These are phyloP conservation scores for Smittia sp. DNA, from an alignment of 2,888 invertebrate genomes.

Conservation along the genomic window DNA sequence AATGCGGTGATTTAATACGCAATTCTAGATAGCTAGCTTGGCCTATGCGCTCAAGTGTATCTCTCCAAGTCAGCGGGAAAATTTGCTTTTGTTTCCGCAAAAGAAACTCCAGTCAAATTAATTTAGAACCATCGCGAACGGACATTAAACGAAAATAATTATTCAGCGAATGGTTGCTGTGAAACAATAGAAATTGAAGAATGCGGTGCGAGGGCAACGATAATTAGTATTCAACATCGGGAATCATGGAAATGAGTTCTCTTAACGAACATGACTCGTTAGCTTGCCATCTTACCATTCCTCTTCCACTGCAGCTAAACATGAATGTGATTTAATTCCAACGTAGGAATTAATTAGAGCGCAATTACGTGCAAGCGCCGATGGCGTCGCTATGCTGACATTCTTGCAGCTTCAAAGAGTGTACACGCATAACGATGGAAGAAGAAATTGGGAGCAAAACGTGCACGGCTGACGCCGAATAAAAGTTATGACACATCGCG, in stretches of 20 bases:
- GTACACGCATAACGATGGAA: too few relatives aligned
- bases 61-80: too few relatives aligned
- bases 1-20: conserved; percentile 30
- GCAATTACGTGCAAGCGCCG: too few relatives aligned
- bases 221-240: conserved; percentile 31
- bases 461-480: background rate
- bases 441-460: background rate
- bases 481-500: conserved; percentile 1
- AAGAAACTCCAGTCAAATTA: too few relatives aligned
- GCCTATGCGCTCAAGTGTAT: conserved; percentile 11
- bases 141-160: conserved; percentile 2
- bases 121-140: background rate
- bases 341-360: too few relatives aligned
- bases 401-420: background rate
- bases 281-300: background rate
- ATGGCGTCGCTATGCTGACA: background rate
- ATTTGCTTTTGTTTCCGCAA: too few relatives aligned
- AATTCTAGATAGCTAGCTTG: background rate
- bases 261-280: background rate
- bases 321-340: background rate
- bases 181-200: conserved; percentile 18
- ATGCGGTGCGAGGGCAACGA: background rate
- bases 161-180: background rate
- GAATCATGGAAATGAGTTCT: conserved; percentile 22
- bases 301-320: background rate